These are phyloP conservation scores for Tapirus indicus DNA, from an alignment of 2,797 vertebrate species.

Conservation along the genomic window DNA sequence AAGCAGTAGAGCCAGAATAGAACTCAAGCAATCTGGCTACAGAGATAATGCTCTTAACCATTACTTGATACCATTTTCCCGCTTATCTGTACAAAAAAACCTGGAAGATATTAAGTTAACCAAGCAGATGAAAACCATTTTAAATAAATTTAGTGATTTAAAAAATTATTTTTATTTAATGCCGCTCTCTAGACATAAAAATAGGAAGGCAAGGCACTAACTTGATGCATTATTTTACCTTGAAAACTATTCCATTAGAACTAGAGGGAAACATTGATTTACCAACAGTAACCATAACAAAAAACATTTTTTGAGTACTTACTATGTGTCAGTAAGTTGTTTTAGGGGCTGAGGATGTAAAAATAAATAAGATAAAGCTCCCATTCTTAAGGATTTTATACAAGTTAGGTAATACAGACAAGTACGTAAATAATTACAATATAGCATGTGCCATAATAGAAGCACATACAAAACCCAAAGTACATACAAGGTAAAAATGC, in stretches of 20 bases:
- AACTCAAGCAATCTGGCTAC: neutral
- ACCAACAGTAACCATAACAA: slow-evolving; percentile 17
- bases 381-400: neutral
- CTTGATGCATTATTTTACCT: neutral
- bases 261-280: slow-evolving; percentile 10
- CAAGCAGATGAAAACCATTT: neutral
- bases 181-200: slow-evolving; percentile 33
- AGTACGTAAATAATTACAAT: slow-evolving; percentile 28
- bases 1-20: neutral
- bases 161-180: slow-evolving; percentile 42
- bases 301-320: slow-evolving; percentile 42
- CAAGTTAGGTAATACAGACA: neutral
- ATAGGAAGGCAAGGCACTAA: slow-evolving; percentile 18
- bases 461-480: neutral
- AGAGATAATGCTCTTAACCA: neutral
- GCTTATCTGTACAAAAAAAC: neutral
- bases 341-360: neutral
- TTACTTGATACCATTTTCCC: neutral
- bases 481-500: neutral
- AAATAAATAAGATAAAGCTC: neutral
- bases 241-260: slow-evolving; percentile 51
- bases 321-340: slow-evolving; percentile 38
- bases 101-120: neutral
- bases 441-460: neutral
- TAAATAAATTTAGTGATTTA: slow-evolving; percentile 4